phyloP scores from a whole-genome alignment of 2,888 invertebrate genomes.

The Scaptomyza reducta region DNA sequence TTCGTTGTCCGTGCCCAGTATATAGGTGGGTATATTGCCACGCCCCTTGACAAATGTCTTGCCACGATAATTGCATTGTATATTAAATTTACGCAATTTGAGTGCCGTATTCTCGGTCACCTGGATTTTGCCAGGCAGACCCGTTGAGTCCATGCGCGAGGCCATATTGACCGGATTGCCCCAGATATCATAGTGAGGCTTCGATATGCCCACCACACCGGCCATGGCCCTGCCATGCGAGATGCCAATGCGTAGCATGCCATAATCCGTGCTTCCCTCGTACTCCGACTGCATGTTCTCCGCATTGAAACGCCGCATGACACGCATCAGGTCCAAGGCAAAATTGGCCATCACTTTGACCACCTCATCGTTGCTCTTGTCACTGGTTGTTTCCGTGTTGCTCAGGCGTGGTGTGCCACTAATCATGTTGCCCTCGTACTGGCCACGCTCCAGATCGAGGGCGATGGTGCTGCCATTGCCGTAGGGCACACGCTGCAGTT shows the following conservation, averaged over 20 bases:
- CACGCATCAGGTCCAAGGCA: constrained; percentile 89
- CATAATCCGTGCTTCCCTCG: constrained; percentile 78
- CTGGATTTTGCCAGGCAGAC: constrained; percentile 91
- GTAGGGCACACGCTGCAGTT: constrained; percentile 58
- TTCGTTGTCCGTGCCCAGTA: constrained; percentile 88
- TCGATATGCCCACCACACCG: constrained; percentile 96
- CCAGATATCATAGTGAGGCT: constrained; percentile 98
- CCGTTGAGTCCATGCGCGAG: constrained; percentile 97
- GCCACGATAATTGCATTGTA: constrained; percentile 89
- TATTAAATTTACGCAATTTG: constrained; percentile 88
- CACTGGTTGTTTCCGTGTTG: constrained; percentile 58
- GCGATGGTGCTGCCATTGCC: constrained; percentile 66
- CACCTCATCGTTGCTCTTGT: constrained; percentile 83
- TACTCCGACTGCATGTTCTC: constrained; percentile 86
- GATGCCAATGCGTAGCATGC: constrained; percentile 87
- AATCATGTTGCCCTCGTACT: constrained; percentile 73
- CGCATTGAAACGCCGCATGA: constrained; percentile 86
- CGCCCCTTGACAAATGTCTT: constrained; percentile 90
- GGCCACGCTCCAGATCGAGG: constrained; percentile 65
- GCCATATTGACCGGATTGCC: constrained; percentile 98
- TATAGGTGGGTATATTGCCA: constrained; percentile 89
- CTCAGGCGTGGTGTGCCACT: constrained; percentile 38
- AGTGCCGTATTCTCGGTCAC: constrained; percentile 90
- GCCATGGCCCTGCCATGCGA: constrained; percentile 96
- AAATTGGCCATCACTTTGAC: constrained; percentile 88